Evolutionary conservation across 2,113 vertebrate genomes (phyloP), one percentile per base, ranked within the genome.

Genomic region (Brienomyrus longianalis): DNA sequence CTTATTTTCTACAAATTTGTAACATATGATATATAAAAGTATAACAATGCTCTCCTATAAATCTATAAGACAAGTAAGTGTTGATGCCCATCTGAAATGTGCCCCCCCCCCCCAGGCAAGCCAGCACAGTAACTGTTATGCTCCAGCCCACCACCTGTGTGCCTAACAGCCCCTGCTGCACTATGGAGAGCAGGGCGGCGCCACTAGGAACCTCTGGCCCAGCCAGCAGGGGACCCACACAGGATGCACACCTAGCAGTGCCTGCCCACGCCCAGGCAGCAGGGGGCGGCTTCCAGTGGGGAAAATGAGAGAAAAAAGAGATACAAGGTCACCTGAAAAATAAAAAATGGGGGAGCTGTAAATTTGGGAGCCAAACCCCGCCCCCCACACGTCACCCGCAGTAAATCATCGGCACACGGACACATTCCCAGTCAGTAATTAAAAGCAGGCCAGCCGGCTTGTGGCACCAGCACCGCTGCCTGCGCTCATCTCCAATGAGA

Each of bases 351-450:
- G 35, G 86, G 48, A 47, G 35, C 3, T 9, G 13, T 86, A 86
- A 86, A 66, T 66, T 31, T 10, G 62, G 62, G 62, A 11, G 62
- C n/a, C 62, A n/a, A 27, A 7, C 27, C n/a, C 21, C 66, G n/a
- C 87, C 23, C 59, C 6, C 35, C 10, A 5, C 27, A 48, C 70
- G 1, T 23, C 88, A 83, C 52, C 94, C 94, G 92, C 92, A 91
- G 92, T 96, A 96, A 97, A 96, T 97, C 96, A 97, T 91, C 93
- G 92, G 86, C 92, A 95, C 95, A 95, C 96, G 96, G 95, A 97
- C 95, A 97, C 96, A 97, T 96, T 96, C 94, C 94, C 95, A 95
- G 96, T 95, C 96, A 95, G 96, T 97, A 97, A 97, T 97, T 97
- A 97, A 97, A 97, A 96, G 92, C 95, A 96, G 96, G 94, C 95